These are phyloP conservation scores for Nomada fucata DNA, from an alignment of 2,888 invertebrate genomes.

Conservation along the genomic window DNA sequence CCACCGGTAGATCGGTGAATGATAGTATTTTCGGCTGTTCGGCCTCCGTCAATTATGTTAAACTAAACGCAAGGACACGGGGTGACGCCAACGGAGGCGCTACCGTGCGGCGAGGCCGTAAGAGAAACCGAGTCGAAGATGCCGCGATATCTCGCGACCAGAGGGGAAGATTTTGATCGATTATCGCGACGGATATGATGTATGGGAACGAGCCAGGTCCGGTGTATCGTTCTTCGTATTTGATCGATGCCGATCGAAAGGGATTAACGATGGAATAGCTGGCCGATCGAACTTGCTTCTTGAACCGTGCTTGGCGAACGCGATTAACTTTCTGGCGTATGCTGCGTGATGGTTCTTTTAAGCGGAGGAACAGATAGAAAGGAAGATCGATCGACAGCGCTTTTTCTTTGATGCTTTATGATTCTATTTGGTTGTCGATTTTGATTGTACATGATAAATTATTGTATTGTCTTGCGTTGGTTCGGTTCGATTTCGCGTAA, in stretches of 20 bases:
- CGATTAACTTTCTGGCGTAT: conserved; percentile 33
- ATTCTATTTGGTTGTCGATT: neutral
- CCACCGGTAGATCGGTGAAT: conserved; percentile 60
- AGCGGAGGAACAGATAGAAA: neutral
- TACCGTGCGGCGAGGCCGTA: conserved; percentile 40
- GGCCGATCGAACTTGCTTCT: conserved; percentile 19
- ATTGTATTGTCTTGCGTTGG: too few species aligned
- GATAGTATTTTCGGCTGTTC: conserved; percentile 67
- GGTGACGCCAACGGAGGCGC: conserved; percentile 57
- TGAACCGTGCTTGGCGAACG: conserved; percentile 14
- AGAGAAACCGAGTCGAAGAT: conserved; percentile 12
- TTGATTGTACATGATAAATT: too few species aligned
- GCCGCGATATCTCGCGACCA: conserved; percentile 45
- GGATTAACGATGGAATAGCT: conserved; percentile 43
- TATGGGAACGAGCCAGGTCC: conserved; percentile 25
- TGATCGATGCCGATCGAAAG: conserved; percentile 55
- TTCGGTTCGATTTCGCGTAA: too few species aligned
- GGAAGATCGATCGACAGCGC: conserved; percentile 29
- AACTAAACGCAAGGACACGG: conserved; percentile 54
- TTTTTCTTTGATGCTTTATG: neutral
- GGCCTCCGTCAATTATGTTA: conserved; percentile 72
- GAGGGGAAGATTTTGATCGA: conserved; percentile 51
- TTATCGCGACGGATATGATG: conserved; percentile 49
- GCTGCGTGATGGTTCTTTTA: conserved; percentile 13
- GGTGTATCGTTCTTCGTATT: conserved; percentile 25